Evolutionary conservation across 2,113 vertebrate genomes (phyloP).

Genomic region (Sciurus niger): DNA sequence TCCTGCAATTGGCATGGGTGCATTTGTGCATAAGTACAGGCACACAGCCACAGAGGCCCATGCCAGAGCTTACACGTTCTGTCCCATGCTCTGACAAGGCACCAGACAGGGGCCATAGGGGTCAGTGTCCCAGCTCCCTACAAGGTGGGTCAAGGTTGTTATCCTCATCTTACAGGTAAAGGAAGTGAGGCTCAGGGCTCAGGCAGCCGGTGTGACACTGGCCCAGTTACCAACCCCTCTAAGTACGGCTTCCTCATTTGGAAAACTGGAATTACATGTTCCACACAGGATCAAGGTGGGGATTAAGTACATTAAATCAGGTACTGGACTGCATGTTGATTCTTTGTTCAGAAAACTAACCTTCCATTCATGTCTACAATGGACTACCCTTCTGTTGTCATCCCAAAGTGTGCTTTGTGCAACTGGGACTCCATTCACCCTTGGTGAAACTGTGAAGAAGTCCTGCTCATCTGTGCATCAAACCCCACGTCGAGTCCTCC

Average conservation of each 20-base stretch:
- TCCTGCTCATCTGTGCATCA: accelerated
- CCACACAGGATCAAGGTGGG: accelerated
- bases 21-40: accelerated
- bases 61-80: neutral
- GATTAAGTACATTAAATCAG: neutral
- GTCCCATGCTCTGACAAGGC: neutral
- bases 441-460: neutral
- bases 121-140: neutral
- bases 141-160: neutral
- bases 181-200: neutral
- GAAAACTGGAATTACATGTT: neutral
- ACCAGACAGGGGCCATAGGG: neutral
- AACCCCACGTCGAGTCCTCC: neutral
- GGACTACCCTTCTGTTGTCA: neutral
- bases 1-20: neutral
- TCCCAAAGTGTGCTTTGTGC: neutral
- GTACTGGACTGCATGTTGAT: neutral
- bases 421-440: accelerated
- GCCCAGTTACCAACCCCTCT: neutral
- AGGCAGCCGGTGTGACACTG: neutral
- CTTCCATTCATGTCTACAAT: neutral
- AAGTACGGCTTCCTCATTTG: neutral
- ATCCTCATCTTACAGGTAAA: neutral
- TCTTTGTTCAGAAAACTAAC: neutral
- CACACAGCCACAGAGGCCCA: neutral